Evolutionary conservation across 2,888 invertebrate species (phyloP).

Genomic region (Harmothoe impar): DNA sequence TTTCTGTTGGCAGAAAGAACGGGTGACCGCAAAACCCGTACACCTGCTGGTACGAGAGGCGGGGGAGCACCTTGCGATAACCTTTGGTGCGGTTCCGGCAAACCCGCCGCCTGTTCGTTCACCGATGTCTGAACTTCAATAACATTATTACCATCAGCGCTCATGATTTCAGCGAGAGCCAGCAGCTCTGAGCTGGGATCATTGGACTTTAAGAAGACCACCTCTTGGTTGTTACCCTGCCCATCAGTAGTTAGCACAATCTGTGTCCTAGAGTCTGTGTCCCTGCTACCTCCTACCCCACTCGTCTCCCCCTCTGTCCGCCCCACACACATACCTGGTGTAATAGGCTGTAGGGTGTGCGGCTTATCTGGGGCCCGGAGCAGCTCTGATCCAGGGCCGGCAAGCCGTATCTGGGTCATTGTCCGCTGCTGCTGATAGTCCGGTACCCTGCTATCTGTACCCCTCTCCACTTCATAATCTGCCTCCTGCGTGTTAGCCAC

Average conservation of each 20-base stretch:
- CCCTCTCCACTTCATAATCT: neutral
- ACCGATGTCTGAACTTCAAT: slow-evolving; percentile 23
- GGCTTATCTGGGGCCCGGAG: neutral
- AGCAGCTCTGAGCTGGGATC: slow-evolving; percentile 33
- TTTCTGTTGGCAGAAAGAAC: neutral
- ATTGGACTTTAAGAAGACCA: neutral
- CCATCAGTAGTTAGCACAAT: neutral
- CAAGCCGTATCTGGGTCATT: slow-evolving; percentile 10
- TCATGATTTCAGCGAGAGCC: slow-evolving; percentile 10
- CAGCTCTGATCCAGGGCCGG: neutral
- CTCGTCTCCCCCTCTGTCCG: too few species aligned
- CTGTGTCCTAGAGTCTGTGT: neutral
- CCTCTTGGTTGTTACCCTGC: neutral
- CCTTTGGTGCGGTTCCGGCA: neutral
- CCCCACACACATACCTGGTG: too few species aligned
- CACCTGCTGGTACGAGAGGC: neutral
- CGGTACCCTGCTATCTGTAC: neutral
- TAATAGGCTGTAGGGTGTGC: neutral
- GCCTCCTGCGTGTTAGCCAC: neutral
- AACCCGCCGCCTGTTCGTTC: neutral
- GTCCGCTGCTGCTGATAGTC: neutral
- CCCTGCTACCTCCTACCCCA: neutral
- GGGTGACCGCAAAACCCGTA: neutral
- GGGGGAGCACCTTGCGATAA: neutral
- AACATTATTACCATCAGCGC: neutral